phyloP scores from a whole-genome alignment of 2,888 invertebrate genomes.

The Chloroclysta siterata region DNA sequence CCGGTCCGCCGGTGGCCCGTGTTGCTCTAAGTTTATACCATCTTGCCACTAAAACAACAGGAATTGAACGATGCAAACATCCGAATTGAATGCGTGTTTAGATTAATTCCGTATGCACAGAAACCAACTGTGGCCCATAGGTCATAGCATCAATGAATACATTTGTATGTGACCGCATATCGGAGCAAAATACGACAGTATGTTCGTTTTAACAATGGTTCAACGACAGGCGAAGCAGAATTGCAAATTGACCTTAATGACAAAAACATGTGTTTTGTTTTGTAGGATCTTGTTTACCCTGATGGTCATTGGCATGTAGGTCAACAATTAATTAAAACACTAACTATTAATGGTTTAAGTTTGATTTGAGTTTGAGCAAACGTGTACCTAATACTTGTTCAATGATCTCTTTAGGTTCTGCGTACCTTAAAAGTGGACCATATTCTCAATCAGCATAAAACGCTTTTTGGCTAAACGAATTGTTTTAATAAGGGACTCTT shows the following conservation, averaged over 20 bases:
- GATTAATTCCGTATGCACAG: background rate
- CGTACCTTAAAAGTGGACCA: too few species aligned
- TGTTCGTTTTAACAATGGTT: background rate
- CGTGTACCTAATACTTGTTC: too few species aligned
- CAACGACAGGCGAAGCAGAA: conserved; percentile 9
- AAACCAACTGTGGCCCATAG: background rate
- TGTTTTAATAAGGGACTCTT: too few species aligned
- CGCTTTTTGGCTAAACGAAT: too few species aligned
- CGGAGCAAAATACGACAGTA: conserved; percentile 13
- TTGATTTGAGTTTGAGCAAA: too few species aligned
- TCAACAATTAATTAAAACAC: background rate
- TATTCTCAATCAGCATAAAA: too few species aligned
- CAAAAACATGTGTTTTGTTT: background rate
- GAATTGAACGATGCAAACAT: background rate
- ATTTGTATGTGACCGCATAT: conserved; percentile 12
- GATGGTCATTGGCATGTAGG: background rate
- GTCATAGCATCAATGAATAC: conserved; percentile 18
- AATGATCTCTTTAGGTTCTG: too few species aligned
- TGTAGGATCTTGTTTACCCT: background rate
- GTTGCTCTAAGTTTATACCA: too few species aligned
- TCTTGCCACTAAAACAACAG: too few species aligned
- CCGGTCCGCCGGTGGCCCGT: too few species aligned
- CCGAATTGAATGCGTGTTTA: background rate
- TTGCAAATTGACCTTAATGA: conserved; percentile 16
- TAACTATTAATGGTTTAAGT: too few species aligned